Conservation (phyloP, 2,888 invertebrate genomes). For the Ormyrus nitidulus region DNA sequence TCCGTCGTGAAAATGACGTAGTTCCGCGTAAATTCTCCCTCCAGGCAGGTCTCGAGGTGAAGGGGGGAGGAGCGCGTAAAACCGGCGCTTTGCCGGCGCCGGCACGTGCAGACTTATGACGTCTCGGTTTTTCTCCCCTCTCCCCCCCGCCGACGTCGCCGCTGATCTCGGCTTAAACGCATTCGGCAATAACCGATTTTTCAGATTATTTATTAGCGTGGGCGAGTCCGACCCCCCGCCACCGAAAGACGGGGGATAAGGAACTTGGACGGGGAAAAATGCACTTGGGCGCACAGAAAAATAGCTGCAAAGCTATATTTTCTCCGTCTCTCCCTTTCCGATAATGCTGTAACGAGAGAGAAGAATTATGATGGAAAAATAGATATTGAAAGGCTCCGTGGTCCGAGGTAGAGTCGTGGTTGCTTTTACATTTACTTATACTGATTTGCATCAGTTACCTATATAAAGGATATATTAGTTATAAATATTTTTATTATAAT, state of each 20-base stretch:
- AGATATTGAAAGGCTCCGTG: background rate
- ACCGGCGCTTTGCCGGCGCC: constrained; percentile 7
- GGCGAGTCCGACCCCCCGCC: background rate
- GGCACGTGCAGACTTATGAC: constrained; percentile 30
- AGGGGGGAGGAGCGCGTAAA: background rate
- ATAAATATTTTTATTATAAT: too few relatives aligned
- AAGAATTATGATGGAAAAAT: background rate
- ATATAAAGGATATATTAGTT: too few relatives aligned
- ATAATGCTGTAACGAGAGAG: background rate
- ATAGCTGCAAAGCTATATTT: background rate
- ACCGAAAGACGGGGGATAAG: background rate
- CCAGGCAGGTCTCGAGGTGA: background rate
- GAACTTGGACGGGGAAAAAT: constrained; percentile 5
- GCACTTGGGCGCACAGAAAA: constrained; percentile 10
- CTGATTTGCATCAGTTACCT: too few relatives aligned
- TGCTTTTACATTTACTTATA: too few relatives aligned
- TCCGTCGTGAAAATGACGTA: constrained; percentile 32
- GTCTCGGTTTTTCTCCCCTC: background rate
- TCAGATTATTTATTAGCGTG: constrained; percentile 45
- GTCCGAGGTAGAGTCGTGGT: too few relatives aligned
- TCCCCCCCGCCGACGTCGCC: background rate
- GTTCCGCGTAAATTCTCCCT: constrained; percentile 33
- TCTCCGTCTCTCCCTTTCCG: background rate
- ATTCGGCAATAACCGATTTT: constrained; percentile 43
- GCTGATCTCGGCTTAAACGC: background rate